Evolutionary conservation across 2,888 invertebrate genomes (phyloP), one percentile per base, ranked within the genome.

Genomic region (Xestobium rufovillosum): DNA sequence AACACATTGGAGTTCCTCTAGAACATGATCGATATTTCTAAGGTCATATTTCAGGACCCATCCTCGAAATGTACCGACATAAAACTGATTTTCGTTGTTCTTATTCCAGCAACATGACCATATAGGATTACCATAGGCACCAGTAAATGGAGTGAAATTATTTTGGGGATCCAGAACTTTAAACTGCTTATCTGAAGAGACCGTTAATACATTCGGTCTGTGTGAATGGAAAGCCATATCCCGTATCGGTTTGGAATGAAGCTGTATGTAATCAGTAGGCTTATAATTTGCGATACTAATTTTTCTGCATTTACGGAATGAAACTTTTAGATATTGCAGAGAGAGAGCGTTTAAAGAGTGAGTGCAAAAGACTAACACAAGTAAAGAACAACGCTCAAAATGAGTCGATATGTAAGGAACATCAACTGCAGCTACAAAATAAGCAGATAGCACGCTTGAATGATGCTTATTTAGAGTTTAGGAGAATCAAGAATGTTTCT

Each of bases 51-150:
- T 74, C 4, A 73, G 71, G 12, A 88, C 76, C 1, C 70, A 66
- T 0, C 92, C 91, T 26, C 80, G 79, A n/a, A 78, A 76, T 0
- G 80, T 78, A 0, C 94, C 94, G 0, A 80, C 76, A 58, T 82
- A 85, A 41, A 92, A 76, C 47, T 78, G 69, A 49, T 83, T 75
- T 2, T 72, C 67, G 42, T 81, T 72, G 3, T 76, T 67, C 2
- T 68, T 65, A 51, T 87, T 86, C 83, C 92, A 88, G 4, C 83
- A 76, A 56, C 92, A 91, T 1, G 91, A 85, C 94, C 94, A 95
- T 0, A 90, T 66, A 0, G 81, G 78, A 36, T 68, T 65, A 0
- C 72, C 72, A 0, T 71, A 64, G 19, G 62, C 63, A 17, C 74
- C 69, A 14, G 71, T 71, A 9, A 73, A 66, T 6, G 72, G 71